A percentile compares a stretch with the other conserved stretches of the same genome.
These are phyloP conservation scores for Varroa destructor DNA, from an alignment of 1,140 invertebrate genomes.

Conservation along the genomic window DNA sequence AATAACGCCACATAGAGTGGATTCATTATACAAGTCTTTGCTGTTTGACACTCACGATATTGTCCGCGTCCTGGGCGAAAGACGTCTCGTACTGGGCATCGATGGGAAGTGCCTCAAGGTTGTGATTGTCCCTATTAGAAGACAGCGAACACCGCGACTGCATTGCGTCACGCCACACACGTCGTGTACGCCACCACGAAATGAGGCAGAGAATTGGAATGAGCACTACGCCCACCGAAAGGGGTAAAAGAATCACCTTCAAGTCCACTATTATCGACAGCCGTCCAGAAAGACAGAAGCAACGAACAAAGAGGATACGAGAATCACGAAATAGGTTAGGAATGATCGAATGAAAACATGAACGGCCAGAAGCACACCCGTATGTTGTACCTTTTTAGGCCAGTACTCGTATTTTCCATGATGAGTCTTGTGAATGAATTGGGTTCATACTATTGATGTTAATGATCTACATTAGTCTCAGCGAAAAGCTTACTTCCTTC, in stretches of 20 bases:
- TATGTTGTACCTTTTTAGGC: too few relatives aligned
- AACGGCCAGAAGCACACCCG: neutral
- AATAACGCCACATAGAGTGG: too few relatives aligned
- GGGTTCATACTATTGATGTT: neutral
- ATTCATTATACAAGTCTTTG: too few relatives aligned
- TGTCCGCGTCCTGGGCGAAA: conserved; percentile 23
- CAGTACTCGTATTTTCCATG: too few relatives aligned
- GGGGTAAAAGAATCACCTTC: conserved; percentile 16
- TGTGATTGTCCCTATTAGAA: conserved; percentile 23
- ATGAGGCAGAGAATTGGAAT: conserved; percentile 19
- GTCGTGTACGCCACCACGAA: conserved; percentile 22
- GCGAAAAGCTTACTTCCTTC: conserved; percentile 7
- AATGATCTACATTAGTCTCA: neutral
- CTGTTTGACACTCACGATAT: neutral
- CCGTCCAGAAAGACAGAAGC: neutral
- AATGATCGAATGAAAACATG: neutral
- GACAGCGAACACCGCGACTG: conserved; percentile 23
- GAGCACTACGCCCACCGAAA: conserved; percentile 25
- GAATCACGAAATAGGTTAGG: neutral
- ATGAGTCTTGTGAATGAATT: neutral
- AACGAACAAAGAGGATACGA: neutral
- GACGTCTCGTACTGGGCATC: conserved; percentile 24
- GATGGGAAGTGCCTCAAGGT: conserved; percentile 26
- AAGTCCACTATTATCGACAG: neutral
- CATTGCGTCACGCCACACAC: conserved; percentile 24